phyloP scores from a whole-genome alignment of 2,888 invertebrate species.

The Eustalomyia histrio region DNA sequence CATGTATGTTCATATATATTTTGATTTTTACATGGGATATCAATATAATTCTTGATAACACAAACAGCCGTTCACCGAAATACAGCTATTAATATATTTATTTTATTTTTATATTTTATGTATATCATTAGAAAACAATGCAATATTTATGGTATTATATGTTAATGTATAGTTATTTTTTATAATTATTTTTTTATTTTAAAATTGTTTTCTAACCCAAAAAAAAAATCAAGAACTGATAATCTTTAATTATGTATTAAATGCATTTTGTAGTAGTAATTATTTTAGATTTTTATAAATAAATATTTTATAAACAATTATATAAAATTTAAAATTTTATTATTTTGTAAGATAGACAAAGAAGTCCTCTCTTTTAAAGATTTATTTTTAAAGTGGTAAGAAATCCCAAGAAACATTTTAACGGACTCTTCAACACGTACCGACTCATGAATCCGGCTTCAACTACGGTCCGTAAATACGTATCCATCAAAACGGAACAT shows the following conservation, averaged over 20 bases:
- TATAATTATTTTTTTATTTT: background rate
- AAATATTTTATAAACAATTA: background rate
- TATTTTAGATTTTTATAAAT: conserved; percentile 20
- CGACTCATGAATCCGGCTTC: no score
- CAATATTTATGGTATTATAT: conserved; percentile 49
- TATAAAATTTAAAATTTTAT: background rate
- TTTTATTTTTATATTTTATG: conserved; percentile 25
- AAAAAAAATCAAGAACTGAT: conserved; percentile 58
- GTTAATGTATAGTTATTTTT: conserved; percentile 22
- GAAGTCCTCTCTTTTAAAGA: no score
- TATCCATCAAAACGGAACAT: no score
- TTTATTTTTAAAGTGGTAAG: no score
- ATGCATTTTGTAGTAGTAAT: conserved; percentile 8
- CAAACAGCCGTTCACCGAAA: no score
- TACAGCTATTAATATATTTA: conserved; percentile 37
- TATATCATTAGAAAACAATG: conserved; percentile 49
- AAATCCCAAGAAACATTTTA: no score
- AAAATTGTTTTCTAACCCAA: background rate
- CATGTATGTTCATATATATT: no score
- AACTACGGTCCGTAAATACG: no score
- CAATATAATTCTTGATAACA: no score
- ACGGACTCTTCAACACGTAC: no score
- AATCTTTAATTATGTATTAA: conserved; percentile 45
- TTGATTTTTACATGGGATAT: no score
- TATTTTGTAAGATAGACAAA: no score